phyloP scores from a whole-genome alignment of 2,888 invertebrate species.

The Lasioglossum marginatum region DNA sequence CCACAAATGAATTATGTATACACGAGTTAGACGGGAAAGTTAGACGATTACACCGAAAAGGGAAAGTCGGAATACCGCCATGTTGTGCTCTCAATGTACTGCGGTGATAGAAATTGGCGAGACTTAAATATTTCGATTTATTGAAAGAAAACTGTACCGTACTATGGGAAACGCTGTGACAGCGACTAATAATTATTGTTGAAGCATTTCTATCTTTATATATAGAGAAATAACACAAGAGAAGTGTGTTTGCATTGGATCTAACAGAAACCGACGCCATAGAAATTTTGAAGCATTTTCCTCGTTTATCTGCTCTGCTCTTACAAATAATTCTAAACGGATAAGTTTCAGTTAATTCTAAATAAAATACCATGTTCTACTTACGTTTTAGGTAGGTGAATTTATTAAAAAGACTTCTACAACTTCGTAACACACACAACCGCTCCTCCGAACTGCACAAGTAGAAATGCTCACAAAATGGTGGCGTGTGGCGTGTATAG shows the following conservation, averaged over 20 bases:
- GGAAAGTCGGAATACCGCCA: constrained; percentile 58
- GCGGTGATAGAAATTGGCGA: constrained; percentile 18
- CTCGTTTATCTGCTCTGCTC: neutral
- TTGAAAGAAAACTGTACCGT: neutral
- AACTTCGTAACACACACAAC: constrained; percentile 55
- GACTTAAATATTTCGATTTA: constrained; percentile 3
- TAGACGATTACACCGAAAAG: constrained; percentile 30
- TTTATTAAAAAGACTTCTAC: constrained; percentile 13
- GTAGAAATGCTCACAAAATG: constrained; percentile 77
- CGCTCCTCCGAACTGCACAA: constrained; percentile 68
- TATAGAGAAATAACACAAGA: neutral
- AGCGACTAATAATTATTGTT: neutral
- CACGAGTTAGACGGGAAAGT: neutral
- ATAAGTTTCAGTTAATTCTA: constrained; percentile 4
- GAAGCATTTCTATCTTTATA: neutral
- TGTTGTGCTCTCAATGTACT: constrained; percentile 55
- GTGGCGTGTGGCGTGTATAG: constrained; percentile 61
- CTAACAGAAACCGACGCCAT: constrained; percentile 58
- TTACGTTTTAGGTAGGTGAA: constrained; percentile 38
- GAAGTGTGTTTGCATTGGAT: constrained; percentile 13
- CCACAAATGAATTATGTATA: neutral
- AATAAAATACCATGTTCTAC: constrained; percentile 35
- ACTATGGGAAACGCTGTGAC: neutral
- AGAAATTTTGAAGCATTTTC: constrained; percentile 29
- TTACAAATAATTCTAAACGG: neutral